Evolutionary conservation across 2,113 vertebrate genomes (phyloP).

Genomic region (Strigops habroptila): DNA sequence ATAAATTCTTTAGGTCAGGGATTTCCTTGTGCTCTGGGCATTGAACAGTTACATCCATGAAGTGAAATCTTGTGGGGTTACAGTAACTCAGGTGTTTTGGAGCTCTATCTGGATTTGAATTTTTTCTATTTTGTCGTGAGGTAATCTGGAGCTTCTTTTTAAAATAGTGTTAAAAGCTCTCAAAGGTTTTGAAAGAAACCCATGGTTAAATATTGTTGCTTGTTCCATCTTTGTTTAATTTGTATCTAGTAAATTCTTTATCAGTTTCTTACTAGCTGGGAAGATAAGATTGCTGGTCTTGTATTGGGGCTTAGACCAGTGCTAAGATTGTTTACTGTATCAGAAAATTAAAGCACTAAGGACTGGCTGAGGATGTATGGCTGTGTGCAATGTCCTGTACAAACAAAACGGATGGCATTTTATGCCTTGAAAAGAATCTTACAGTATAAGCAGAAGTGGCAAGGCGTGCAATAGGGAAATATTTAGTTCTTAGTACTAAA

Average conservation of each 20-base stretch:
- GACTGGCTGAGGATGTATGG: not conserved
- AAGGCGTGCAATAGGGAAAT: not conserved
- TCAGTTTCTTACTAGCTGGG: not conserved
- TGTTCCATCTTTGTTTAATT: not conserved
- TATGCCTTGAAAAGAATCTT: not conserved
- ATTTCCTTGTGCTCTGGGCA: not conserved
- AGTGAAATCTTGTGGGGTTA: not conserved
- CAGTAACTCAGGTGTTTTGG: not conserved
- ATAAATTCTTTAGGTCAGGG: not conserved
- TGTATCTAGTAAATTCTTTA: too few relatives aligned
- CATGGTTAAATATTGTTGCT: not conserved
- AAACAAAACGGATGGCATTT: not conserved
- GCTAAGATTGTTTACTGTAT: not conserved
- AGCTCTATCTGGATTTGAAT: not conserved
- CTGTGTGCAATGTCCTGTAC: accelerated
- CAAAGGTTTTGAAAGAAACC: not conserved
- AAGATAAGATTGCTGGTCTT: not conserved
- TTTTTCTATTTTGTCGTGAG: not conserved
- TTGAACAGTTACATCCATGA: accelerated
- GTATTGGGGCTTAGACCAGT: accelerated
- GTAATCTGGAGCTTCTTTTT: not conserved
- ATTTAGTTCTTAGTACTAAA: accelerated
- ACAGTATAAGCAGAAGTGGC: not conserved
- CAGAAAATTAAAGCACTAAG: not conserved
- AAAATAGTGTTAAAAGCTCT: not conserved